phyloP scores from a whole-genome alignment of 2,888 invertebrate genomes.

The Protophormia terraenovae region DNA sequence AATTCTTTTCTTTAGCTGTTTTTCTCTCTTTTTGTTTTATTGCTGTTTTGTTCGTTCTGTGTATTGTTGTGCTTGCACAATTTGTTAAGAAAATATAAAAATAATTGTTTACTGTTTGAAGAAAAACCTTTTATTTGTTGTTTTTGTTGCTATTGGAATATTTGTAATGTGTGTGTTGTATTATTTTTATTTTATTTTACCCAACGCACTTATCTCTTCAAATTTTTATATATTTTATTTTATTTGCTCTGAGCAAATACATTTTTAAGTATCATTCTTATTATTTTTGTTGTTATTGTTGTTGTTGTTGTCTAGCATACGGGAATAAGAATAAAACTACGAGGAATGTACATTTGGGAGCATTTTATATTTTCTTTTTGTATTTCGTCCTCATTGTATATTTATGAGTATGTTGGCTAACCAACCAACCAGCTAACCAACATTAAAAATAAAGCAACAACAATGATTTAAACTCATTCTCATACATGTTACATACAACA shows the following conservation, averaged over 20 bases:
- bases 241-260: conserved; percentile 61
- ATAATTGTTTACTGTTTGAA: conserved; percentile 63
- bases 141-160: conserved; percentile 37
- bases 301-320: conserved; percentile 36
- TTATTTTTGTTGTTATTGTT: no score
- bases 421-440: conserved; percentile 18
- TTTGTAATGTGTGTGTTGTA: conserved; percentile 33
- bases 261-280: conserved; percentile 53
- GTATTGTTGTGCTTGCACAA: conserved; percentile 50
- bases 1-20: conserved; percentile 29
- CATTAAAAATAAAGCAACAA: no score
- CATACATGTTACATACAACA: conserved; percentile 14
- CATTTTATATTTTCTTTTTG: conserved; percentile 52
- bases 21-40: not conserved
- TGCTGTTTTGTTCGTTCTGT: conserved; percentile 12
- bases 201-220: conserved; percentile 51
- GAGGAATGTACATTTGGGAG: conserved; percentile 61
- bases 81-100: conserved; percentile 65
- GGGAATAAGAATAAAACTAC: conserved; percentile 48
- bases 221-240: conserved; percentile 46
- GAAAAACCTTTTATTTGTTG: conserved; percentile 47
- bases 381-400: conserved; percentile 57
- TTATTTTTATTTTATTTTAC: conserved; percentile 27
- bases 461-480: no score
- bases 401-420: conserved; percentile 58